Conservation (phyloP, 2,797 vertebrate genomes). For the Danio aesculapii region DNA sequence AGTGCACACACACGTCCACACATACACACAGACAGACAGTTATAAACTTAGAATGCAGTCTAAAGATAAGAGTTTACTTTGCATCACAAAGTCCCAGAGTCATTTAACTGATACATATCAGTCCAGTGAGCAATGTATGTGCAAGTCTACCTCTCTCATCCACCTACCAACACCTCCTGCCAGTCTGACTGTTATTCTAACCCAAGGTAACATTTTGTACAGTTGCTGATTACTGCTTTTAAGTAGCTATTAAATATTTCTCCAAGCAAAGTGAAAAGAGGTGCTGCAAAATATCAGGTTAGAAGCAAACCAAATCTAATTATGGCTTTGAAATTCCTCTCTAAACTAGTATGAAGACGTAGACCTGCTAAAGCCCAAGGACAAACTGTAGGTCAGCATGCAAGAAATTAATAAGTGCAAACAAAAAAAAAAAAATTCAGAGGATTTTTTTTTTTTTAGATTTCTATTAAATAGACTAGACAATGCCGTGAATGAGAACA, state of each 20-base stretch:
- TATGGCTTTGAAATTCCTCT: constrained; percentile 1
- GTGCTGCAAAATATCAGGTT: constrained; percentile 28
- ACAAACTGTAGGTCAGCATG: constrained; percentile 49
- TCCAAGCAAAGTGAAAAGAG: constrained; percentile 19
- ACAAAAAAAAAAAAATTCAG: constrained; percentile 40
- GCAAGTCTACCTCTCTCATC: neutral
- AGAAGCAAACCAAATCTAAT: neutral
- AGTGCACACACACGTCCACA: too few relatives aligned
- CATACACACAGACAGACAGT: neutral
- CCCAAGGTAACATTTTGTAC: neutral
- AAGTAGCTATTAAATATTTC: constrained; percentile 16
- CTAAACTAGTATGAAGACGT: constrained; percentile 22
- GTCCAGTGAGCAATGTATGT: constrained; percentile 5
- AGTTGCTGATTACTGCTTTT: constrained; percentile 10
- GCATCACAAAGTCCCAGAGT: too few relatives aligned
- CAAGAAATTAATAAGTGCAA: constrained; percentile 44
- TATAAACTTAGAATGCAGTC: neutral
- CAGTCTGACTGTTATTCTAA: neutral
- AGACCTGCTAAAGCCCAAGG: constrained; percentile 48
- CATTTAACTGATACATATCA: neutral
- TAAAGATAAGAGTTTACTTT: too few relatives aligned
- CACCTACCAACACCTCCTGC: constrained; percentile 4
- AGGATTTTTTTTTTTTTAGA: neutral
- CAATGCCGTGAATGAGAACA: neutral
- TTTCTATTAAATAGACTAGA: neutral